These are phyloP conservation scores for Periplaneta americana DNA, from an alignment of 1,140 invertebrate genomes.

Conservation along the genomic window DNA sequence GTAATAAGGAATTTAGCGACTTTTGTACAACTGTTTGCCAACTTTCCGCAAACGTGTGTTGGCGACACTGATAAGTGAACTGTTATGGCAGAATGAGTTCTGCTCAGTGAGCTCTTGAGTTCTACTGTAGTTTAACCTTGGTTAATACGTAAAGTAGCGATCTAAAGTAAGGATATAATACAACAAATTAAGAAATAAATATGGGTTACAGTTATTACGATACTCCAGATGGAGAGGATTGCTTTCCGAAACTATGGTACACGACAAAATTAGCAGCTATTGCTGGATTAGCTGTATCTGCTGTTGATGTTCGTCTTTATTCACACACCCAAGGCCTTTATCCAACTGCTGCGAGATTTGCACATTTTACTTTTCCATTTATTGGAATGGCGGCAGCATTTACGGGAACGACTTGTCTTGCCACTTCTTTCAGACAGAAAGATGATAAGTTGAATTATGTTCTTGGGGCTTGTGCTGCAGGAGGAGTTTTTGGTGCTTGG, in stretches of 20 bases:
- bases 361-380: slow-evolving; percentile 49
- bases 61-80: too few relatives aligned
- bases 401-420: slow-evolving; percentile 49
- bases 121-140: too few relatives aligned
- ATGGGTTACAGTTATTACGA: slow-evolving; percentile 52
- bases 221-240: slow-evolving; percentile 62
- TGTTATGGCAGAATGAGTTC: too few relatives aligned
- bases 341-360: slow-evolving; percentile 39
- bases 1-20: too few relatives aligned
- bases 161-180: too few relatives aligned
- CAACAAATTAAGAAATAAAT: not conserved
- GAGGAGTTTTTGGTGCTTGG: slow-evolving; percentile 50
- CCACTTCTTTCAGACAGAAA: slow-evolving; percentile 52
- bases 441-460: slow-evolving; percentile 49
- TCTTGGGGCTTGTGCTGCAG: slow-evolving; percentile 49
- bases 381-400: slow-evolving; percentile 58
- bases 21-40: too few relatives aligned
- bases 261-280: slow-evolving; percentile 48
- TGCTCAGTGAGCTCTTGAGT: too few relatives aligned
- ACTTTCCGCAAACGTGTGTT: too few relatives aligned
- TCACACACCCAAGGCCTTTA: slow-evolving; percentile 49
- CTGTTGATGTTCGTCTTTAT: slow-evolving; percentile 49
- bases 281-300: slow-evolving; percentile 40
- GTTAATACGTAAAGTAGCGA: too few relatives aligned
- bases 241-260: slow-evolving; percentile 54